phyloP scores from a whole-genome alignment of 2,797 vertebrate genomes.

The Gadopsis bispinosus region DNA sequence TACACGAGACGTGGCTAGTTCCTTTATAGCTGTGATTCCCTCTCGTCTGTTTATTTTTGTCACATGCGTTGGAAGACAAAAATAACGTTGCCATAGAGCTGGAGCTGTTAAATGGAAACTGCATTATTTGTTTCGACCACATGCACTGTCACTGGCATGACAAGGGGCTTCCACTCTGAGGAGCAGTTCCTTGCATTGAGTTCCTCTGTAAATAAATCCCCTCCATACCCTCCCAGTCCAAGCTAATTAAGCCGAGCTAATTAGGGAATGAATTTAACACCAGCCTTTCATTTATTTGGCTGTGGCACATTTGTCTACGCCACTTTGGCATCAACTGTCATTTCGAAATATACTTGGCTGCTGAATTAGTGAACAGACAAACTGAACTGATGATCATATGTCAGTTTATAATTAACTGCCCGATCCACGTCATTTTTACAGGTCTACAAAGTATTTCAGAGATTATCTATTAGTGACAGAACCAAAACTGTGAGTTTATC shows the following conservation, averaged over 20 bases:
- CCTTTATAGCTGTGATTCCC: neutral
- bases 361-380: slow-evolving; percentile 5
- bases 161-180: neutral
- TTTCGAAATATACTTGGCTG: slow-evolving; percentile 34
- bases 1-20: neutral
- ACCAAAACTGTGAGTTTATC: neutral
- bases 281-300: slow-evolving; percentile 46
- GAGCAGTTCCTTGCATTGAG: neutral
- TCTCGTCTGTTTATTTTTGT: neutral
- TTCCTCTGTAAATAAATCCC: slow-evolving; percentile 16
- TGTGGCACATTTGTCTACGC: slow-evolving; percentile 25
- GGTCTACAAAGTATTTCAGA: neutral
- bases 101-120: neutral
- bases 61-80: neutral
- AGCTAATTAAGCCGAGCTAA: slow-evolving; percentile 34
- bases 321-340: slow-evolving; percentile 30
- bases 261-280: slow-evolving; percentile 26
- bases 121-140: neutral
- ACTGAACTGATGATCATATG: slow-evolving; percentile 11
- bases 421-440: neutral
- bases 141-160: neutral
- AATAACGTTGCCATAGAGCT: neutral
- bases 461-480: neutral
- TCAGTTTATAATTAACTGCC: neutral
- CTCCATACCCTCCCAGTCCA: slow-evolving; percentile 5